A percentile compares a stretch with the other conserved stretches of the same genome.
Conservation (phyloP, 2,113 vertebrate genomes). For the Nettapus auritus region DNA sequence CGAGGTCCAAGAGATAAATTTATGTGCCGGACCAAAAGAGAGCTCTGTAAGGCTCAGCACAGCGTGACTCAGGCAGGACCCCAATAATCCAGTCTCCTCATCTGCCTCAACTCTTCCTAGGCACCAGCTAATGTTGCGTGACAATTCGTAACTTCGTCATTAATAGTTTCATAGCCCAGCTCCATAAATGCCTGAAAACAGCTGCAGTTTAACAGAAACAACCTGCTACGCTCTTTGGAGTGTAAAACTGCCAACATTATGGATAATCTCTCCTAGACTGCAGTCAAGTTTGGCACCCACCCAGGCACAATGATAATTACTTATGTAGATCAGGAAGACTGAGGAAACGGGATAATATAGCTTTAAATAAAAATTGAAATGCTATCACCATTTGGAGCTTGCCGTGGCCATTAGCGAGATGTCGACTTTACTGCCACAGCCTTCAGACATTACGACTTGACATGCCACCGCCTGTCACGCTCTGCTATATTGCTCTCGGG, state of each 20-base stretch:
- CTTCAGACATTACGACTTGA: background rate
- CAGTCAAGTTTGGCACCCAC: conserved; percentile 36
- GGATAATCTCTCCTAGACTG: background rate
- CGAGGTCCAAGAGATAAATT: background rate
- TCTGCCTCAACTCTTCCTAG: background rate
- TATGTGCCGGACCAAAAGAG: background rate
- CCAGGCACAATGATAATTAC: conserved; percentile 51
- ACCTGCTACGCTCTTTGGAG: background rate
- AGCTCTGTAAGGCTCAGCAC: background rate
- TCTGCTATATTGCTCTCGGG: background rate
- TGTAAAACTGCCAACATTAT: background rate
- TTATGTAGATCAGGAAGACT: conserved; percentile 49
- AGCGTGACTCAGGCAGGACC: background rate
- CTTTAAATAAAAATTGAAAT: conserved; percentile 45
- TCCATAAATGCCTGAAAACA: background rate
- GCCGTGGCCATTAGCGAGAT: conserved; percentile 18
- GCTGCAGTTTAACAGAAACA: background rate
- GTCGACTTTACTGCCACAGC: background rate
- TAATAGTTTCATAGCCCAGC: background rate
- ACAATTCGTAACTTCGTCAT: background rate
- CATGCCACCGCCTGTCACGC: background rate
- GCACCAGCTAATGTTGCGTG: background rate
- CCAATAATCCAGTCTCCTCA: background rate
- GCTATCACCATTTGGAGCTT: conserved; percentile 38
- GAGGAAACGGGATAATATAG: conserved; percentile 35